Evolutionary conservation across 2,888 invertebrate genomes (phyloP).

Genomic region (Oeneis ivallda): DNA sequence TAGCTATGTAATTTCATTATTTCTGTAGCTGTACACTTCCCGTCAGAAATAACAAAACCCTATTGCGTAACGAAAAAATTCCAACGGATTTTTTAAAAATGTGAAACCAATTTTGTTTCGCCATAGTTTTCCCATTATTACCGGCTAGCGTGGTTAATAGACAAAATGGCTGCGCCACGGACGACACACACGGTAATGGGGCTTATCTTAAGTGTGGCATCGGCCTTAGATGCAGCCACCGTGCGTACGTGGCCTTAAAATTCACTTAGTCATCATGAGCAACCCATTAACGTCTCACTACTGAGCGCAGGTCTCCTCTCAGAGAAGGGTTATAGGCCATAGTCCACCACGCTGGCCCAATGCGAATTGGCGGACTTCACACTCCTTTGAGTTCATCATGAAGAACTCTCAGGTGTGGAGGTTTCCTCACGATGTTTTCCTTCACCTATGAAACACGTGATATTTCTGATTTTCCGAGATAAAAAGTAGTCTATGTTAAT

Average conservation of each 20-base stretch:
- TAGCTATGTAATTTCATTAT: slow-evolving; percentile 1
- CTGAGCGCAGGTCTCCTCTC: too few species aligned
- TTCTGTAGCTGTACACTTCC: slow-evolving; percentile 17
- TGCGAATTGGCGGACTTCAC: too few species aligned
- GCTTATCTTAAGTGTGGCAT: slow-evolving; percentile 73
- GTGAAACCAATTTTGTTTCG: slow-evolving; percentile 61
- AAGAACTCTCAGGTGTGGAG: too few species aligned
- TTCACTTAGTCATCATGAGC: neutral
- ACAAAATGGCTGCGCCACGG: slow-evolving; percentile 75
- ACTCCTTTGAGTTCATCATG: too few species aligned
- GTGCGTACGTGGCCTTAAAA: slow-evolving; percentile 57
- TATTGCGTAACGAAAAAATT: slow-evolving; percentile 45
- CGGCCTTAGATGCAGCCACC: slow-evolving; percentile 74
- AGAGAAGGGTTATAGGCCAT: too few species aligned
- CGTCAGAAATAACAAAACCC: slow-evolving; percentile 27
- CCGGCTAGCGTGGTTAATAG: slow-evolving; percentile 63
- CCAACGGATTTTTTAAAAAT: slow-evolving; percentile 44
- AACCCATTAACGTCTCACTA: too few species aligned
- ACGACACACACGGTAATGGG: slow-evolving; percentile 73
- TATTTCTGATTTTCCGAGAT: too few species aligned
- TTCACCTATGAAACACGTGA: too few species aligned
- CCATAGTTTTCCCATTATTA: slow-evolving; percentile 73
- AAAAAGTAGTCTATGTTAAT: too few species aligned
- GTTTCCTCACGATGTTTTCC: too few species aligned
- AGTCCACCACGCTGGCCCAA: too few species aligned